phyloP scores from a whole-genome alignment of 2,113 vertebrate genomes.

The Ceyx melanurus region DNA sequence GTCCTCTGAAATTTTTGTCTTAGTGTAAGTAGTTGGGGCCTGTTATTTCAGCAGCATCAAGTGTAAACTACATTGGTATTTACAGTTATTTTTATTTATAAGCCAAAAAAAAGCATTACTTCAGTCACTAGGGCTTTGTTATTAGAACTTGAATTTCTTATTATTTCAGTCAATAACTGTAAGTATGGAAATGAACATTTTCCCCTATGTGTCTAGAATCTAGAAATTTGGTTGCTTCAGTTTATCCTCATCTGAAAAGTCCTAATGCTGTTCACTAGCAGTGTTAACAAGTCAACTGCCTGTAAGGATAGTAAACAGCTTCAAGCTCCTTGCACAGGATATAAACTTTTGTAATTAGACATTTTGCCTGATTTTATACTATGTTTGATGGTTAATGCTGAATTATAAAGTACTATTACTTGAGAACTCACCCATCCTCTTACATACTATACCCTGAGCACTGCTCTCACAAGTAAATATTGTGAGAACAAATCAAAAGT shows the following conservation, averaged over 20 bases:
- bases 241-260: not conserved
- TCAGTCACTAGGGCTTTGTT: not conserved
- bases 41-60: not conserved
- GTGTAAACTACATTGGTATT: not conserved
- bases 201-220: not conserved
- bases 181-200: not conserved
- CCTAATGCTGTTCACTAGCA: not conserved
- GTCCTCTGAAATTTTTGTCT: not conserved
- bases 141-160: not conserved
- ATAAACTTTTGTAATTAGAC: not conserved
- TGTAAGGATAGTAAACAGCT: not conserved
- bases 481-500: not conserved
- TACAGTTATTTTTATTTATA: not conserved
- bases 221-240: not conserved
- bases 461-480: not conserved
- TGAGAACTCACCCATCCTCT: not conserved
- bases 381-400: not conserved
- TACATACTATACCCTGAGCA: not conserved
- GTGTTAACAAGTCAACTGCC: not conserved
- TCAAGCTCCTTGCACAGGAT: not conserved
- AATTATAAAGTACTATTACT: not conserved
- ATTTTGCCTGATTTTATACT: not conserved
- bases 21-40: not conserved
- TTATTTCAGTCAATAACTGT: not conserved
- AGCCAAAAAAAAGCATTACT: not conserved